These are phyloP conservation scores for Montipora sp. DNA, from an alignment of 64 coral and sea anemone genomes.

Conservation along the genomic window DNA sequence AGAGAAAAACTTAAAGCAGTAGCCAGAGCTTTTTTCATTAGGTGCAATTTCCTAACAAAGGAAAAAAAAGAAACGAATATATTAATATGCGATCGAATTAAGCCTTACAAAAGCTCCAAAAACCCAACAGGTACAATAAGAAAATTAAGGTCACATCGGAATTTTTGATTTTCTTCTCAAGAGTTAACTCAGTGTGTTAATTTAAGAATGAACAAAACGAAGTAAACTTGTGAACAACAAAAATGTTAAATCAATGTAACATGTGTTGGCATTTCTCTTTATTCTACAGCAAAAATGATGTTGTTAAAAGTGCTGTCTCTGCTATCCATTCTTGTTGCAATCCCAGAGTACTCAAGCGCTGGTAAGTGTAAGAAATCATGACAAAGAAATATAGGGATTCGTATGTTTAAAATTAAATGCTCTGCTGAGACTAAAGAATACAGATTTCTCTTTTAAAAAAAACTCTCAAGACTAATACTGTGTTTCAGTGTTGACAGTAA, in stretches of 20 bases:
- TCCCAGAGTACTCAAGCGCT: background rate
- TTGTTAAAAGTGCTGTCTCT: background rate
- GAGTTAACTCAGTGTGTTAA: background rate
- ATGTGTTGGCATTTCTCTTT: background rate
- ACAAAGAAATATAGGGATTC: background rate
- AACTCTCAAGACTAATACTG: background rate
- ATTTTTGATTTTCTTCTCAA: background rate
- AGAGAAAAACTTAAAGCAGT: background rate
- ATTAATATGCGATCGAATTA: background rate
- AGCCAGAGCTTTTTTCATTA: background rate
- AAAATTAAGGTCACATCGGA: background rate
- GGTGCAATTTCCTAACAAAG: background rate
- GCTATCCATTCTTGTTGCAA: background rate
- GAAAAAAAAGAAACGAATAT: background rate
- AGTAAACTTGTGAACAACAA: background rate
- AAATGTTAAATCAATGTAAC: background rate
- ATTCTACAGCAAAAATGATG: background rate
- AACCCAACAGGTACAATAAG: too few species aligned
- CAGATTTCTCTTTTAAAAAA: background rate
- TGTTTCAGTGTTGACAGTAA: background rate
- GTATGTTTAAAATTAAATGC: background rate
- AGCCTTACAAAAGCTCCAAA: too few species aligned
- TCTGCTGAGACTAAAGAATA: background rate
- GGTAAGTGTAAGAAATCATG: background rate
- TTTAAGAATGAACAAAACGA: background rate